Evolutionary conservation across 2,113 vertebrate genomes (phyloP).

Genomic region (Electrona antarctica): DNA sequence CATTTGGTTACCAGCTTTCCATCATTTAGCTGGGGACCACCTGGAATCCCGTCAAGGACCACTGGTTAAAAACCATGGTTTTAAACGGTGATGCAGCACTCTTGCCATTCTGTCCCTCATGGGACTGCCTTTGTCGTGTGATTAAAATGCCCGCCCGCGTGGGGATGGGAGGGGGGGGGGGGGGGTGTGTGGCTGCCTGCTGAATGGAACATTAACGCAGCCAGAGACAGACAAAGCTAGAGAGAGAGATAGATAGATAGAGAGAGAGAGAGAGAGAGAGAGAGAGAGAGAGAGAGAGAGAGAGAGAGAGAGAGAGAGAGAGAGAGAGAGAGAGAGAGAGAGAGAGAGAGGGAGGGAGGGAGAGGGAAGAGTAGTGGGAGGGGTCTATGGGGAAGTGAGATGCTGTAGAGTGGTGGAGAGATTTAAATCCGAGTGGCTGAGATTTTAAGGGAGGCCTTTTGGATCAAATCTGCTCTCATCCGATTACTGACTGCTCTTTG

Average conservation of each 20-base stretch:
- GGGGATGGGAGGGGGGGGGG: no score
- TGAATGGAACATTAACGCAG: slow-evolving; percentile 62
- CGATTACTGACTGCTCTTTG: slow-evolving; percentile 84
- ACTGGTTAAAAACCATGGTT: slow-evolving; percentile 11
- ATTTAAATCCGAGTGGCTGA: slow-evolving; percentile 78
- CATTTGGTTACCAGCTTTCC: no score
- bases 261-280: background rate
- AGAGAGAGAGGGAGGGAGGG: slow-evolving; percentile 8
- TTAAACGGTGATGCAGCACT: slow-evolving; percentile 51
- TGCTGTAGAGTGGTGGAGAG: slow-evolving; percentile 60
- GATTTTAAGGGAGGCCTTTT: slow-evolving; percentile 80
- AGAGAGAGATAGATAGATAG: slow-evolving; percentile 21
- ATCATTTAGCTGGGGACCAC: no score
- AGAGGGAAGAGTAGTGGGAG: background rate
- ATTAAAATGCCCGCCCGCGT: slow-evolving; percentile 61
- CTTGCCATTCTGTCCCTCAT: slow-evolving; percentile 59
- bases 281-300: background rate
- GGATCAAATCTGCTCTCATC: slow-evolving; percentile 83
- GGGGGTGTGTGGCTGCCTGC: slow-evolving; percentile 30
- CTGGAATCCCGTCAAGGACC: no score
- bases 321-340: background rate
- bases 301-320: background rate
- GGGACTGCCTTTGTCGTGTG: slow-evolving; percentile 61
- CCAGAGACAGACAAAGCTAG: slow-evolving; percentile 1
- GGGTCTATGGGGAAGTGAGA: slow-evolving; percentile 27